Conservation (phyloP, 1,140 invertebrate species). For the Drepana arcuata region DNA sequence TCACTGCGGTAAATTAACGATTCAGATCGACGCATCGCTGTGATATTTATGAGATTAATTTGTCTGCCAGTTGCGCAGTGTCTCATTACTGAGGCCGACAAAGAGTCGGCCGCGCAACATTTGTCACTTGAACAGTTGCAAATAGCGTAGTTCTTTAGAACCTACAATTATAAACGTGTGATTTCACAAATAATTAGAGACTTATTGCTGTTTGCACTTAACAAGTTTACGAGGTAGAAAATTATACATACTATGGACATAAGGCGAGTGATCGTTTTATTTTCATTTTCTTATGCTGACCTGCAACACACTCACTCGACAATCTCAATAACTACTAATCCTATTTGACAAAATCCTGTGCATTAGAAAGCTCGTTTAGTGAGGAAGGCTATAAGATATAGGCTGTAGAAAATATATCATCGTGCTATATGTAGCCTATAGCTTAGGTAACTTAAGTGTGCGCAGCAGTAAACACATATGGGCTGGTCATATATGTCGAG, state of each 20-base stretch:
- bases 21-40: constrained; percentile 45
- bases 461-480: too few species aligned
- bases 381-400: too few species aligned
- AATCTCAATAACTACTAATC: too few species aligned
- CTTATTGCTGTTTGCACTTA: constrained; percentile 21
- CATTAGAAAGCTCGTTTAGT: too few species aligned
- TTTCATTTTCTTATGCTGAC: too few species aligned
- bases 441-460: too few species aligned
- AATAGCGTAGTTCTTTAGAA: constrained; percentile 44
- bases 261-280: too few species aligned
- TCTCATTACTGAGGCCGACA: constrained; percentile 58
- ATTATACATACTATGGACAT: constrained; percentile 11
- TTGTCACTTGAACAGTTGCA: constrained; percentile 50
- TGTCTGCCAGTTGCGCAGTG: constrained; percentile 39
- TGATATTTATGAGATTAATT: constrained; percentile 63
- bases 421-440: too few species aligned
- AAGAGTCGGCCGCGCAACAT: constrained; percentile 34
- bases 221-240: constrained; percentile 14
- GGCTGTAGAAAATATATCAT: too few species aligned
- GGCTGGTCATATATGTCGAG: too few species aligned
- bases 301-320: too few species aligned
- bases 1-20: constrained; percentile 52
- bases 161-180: constrained; percentile 19
- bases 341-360: too few species aligned
- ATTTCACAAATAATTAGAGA: constrained; percentile 23